phyloP scores from a whole-genome alignment of 1,140 invertebrate species.

The Heliconius hermathena region DNA sequence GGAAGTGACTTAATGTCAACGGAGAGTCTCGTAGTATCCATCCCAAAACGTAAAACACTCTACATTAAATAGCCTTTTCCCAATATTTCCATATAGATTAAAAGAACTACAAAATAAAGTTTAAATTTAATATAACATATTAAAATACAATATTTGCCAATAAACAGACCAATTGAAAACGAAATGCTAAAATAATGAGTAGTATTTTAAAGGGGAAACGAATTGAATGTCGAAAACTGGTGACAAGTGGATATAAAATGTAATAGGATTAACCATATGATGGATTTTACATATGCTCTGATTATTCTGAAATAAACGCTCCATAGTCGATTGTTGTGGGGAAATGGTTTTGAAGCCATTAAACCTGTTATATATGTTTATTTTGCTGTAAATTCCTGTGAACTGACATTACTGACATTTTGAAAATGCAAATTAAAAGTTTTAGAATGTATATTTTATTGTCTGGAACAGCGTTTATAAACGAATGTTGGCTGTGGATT shows the following conservation, averaged over 20 bases:
- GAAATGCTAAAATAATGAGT: constrained; percentile 10
- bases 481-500: too few species aligned
- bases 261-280: constrained; percentile 12
- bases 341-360: constrained; percentile 6
- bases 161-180: constrained; percentile 26
- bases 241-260: constrained; percentile 11
- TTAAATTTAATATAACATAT: constrained; percentile 13
- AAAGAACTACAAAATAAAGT: neutral
- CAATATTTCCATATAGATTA: neutral
- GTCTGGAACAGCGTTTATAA: too few species aligned
- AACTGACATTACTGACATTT: too few species aligned
- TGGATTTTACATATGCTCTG: constrained; percentile 14
- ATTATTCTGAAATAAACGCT: neutral
- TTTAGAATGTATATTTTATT: too few species aligned
- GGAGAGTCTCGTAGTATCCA: neutral
- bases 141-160: constrained; percentile 21
- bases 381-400: too few species aligned
- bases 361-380: neutral
- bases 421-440: too few species aligned
- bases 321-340: neutral
- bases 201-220: constrained; percentile 5
- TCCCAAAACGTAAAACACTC: neutral
- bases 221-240: constrained; percentile 3
- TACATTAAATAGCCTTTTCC: neutral
- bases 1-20: too few species aligned